Evolutionary conservation across 2,797 vertebrate species (phyloP), one percentile per base, ranked within the genome.

Genomic region (Lemur catta): DNA sequence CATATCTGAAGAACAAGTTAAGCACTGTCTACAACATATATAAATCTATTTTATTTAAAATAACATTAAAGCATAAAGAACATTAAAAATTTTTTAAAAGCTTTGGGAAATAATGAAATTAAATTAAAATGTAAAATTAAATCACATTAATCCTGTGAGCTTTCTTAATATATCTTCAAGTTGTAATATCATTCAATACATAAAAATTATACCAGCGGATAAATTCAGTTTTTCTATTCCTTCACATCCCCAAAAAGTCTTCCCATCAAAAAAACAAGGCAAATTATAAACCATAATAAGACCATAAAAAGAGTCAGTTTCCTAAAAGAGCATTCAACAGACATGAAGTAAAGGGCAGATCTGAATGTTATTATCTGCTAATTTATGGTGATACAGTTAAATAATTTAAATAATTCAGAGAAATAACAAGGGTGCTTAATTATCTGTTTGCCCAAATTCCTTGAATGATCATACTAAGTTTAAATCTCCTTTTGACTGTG

Each of bases 371-470:
- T 87, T 91, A 35, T 76, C 28, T 61, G 24, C 30, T 59, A 72
- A 81, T 67, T 61, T 82, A 57, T 8, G 38, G 15, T 13, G 46
- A 84, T 46, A 57, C 0, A n/a, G 15, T 50, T 26, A 87, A 87
- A 48, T 26, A 84, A 86, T 75, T 93, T 89, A 78, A 76, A 87
- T 84, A 96, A 95, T 65, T 67, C 1, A 85, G 22, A 89, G 2
- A 14, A 82, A 78, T 67, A 78, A 12, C 6, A 74, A 80, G 2
- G 1, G 3, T 46, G 6, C 2, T 86, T 92, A 84, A 52, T 71
- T 69, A 46, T 67, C 20, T 71, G 1, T 67, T 59, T 75, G 24
- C 2, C 4, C 71, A 78, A 76, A 79, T 74, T 79, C 26, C 17
- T 14, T 80, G 28, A 80, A 57, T 46, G 65, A 72, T 76, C 55